Evolutionary conservation across 2,113 vertebrate species (phyloP), one percentile per base, ranked within the genome.

Genomic region (Pluvialis apricaria): DNA sequence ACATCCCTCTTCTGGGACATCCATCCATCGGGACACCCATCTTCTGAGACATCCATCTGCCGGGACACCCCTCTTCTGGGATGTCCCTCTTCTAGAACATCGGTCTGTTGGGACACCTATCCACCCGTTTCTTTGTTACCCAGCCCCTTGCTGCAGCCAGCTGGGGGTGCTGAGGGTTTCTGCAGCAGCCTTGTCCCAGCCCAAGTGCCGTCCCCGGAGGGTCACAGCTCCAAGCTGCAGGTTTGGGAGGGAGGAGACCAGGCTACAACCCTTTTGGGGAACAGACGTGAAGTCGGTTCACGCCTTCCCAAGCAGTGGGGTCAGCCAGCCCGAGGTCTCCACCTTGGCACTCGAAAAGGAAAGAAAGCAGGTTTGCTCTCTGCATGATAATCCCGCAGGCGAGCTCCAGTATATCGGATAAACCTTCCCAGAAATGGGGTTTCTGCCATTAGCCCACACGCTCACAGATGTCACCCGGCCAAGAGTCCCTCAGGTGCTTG

Each of bases 331-430:
- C 1, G 10, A 87, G 73, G 34, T 70, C 64, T 84, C 72, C 49
- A 89, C 32, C 54, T 66, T 80, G 87, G 82, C 81, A 84, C 31
- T 87, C n/a, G 1, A 21, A 73, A 77, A 58, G 51, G 85, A 70
- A 94, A 89, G 49, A 92, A 86, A 80, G 17, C 86, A 91, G 93
- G 77, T 95, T 89, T 91, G 77, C 72, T 92, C 90, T 92, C 83
- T 0, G 2, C 0, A 0, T 60, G 89, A 94, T 31, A 73, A 88
- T 61, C 83, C 92, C 10, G 5, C 72, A 69, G 92, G 92, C 60
- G 1, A 88, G 34, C 45, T 78, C 95, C 84, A 54, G 79, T 69
- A 31, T 38, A 70, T 61, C 13, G 69, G 77, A 80, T 21, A 62
- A 95, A 66, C 55, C 72, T 84, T 34, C 69, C 87, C 69, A 94